These are phyloP conservation scores for Drosophila nr. perissopoda DNA, from an alignment of 2,888 invertebrate genomes.

Conservation along the genomic window DNA sequence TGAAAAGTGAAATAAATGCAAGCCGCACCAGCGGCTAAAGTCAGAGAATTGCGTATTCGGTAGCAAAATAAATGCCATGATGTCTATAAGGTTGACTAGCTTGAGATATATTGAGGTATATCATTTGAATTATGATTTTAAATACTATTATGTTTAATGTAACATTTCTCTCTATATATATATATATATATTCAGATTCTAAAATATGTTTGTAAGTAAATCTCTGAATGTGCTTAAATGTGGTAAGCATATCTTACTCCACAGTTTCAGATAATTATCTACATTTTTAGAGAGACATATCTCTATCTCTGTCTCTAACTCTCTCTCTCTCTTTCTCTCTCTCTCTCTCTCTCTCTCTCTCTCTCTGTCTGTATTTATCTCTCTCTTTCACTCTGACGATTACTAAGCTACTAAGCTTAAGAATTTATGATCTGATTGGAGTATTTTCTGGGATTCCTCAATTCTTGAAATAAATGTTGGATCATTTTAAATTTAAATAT, in stretches of 20 bases:
- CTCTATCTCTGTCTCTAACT: background rate
- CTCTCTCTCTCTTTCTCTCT: background rate
- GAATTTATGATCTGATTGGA: background rate
- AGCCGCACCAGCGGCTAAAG: constrained; percentile 30
- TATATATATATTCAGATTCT: background rate
- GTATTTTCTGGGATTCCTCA: background rate
- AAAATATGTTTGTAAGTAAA: background rate
- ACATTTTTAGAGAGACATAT: too few relatives aligned
- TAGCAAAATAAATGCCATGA: constrained; percentile 40
- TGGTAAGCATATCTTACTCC: background rate
- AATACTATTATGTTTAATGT: background rate
- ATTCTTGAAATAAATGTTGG: background rate
- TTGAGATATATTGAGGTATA: background rate
- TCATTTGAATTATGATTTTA: background rate
- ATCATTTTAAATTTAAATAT: background rate
- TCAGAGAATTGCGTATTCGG: constrained; percentile 54
- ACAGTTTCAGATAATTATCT: background rate
- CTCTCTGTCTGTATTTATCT: background rate
- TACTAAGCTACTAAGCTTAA: background rate
- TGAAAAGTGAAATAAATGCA: constrained; percentile 62
- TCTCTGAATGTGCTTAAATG: background rate
- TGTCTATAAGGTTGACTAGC: background rate
- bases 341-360: background rate
- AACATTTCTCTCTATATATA: rapidly evolving
- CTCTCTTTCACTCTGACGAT: background rate